Evolutionary conservation across 2,888 invertebrate species (phyloP).

Genomic region (Zele albiditarsus): DNA sequence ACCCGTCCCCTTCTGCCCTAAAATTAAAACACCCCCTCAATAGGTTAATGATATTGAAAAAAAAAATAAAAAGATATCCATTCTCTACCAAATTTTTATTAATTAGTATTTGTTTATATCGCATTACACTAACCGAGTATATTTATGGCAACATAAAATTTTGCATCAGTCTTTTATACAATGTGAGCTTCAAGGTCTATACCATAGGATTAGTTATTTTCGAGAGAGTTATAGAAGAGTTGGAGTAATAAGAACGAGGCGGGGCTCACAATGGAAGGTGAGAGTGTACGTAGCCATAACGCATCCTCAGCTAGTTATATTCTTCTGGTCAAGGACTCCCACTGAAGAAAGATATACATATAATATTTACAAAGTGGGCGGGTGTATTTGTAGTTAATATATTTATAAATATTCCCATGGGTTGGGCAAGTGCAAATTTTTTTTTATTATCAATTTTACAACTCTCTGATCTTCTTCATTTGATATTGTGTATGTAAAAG

Average conservation of each 20-base stretch:
- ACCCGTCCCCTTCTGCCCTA: too few relatives aligned
- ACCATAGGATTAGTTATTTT: neutral
- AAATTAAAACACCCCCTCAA: too few relatives aligned
- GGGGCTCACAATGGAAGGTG: conserved; percentile 55
- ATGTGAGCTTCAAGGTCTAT: too few relatives aligned
- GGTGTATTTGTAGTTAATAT: neutral
- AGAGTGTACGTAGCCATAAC: conserved; percentile 56
- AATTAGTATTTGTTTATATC: too few relatives aligned
- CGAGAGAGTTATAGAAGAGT: neutral
- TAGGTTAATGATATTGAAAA: too few relatives aligned
- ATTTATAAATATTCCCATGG: neutral
- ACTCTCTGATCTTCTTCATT: neutral
- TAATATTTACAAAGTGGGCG: neutral
- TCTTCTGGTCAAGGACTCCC: conserved; percentile 48
- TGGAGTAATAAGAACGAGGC: conserved; percentile 51
- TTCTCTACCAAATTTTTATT: too few relatives aligned
- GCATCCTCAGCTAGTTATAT: conserved; percentile 52
- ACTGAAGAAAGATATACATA: neutral
- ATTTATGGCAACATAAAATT: too few relatives aligned
- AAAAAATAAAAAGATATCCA: too few relatives aligned
- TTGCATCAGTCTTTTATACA: too few relatives aligned
- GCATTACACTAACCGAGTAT: too few relatives aligned
- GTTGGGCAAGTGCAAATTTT: neutral
- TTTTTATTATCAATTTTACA: neutral
- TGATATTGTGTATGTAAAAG: neutral